A percentile compares a stretch with the other conserved stretches of the same genome.
Evolutionary conservation across 2,797 vertebrate species (phyloP).

Genomic region (Pampus argenteus): DNA sequence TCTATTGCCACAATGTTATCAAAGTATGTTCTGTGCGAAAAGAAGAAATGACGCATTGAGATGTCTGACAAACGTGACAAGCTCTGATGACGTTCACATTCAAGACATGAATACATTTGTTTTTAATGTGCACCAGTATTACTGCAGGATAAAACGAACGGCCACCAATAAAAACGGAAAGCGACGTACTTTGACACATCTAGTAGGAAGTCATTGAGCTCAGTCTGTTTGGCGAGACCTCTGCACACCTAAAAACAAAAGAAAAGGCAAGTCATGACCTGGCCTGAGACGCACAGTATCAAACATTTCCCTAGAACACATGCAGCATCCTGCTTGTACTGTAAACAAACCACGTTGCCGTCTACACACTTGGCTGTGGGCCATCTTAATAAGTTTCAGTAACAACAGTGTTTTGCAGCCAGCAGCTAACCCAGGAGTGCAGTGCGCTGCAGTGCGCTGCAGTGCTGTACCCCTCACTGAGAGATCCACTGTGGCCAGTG

Average conservation of each 20-base stretch:
- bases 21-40: conserved; percentile 96
- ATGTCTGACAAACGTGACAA: conserved; percentile 76
- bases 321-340: conserved; percentile 35
- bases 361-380: conserved; percentile 34
- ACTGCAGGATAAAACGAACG: conserved; percentile 15
- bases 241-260: conserved; percentile 90
- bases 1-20: conserved; percentile 99
- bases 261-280: conserved; percentile 43
- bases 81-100: conserved; percentile 72
- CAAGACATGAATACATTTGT: conserved; percentile 61
- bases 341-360: conserved; percentile 32
- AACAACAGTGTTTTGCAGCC: conserved; percentile 55
- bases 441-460: conserved; percentile 16
- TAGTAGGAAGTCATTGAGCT: conserved; percentile 98
- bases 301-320: conserved; percentile 34
- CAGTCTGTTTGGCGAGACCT: conserved; percentile 98
- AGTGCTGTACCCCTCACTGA: conserved; percentile 26
- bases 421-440: conserved; percentile 45
- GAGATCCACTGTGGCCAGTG: conserved; percentile 65
- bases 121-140: too few species aligned
- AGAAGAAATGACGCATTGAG: conserved; percentile 77
- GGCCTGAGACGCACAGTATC: conserved; percentile 3
- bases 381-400: conserved; percentile 27
- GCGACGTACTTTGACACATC: conserved; percentile 98
- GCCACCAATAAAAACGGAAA: conserved; percentile 25